phyloP scores from a whole-genome alignment of 2,888 invertebrate genomes.

The Philereme transversata region DNA sequence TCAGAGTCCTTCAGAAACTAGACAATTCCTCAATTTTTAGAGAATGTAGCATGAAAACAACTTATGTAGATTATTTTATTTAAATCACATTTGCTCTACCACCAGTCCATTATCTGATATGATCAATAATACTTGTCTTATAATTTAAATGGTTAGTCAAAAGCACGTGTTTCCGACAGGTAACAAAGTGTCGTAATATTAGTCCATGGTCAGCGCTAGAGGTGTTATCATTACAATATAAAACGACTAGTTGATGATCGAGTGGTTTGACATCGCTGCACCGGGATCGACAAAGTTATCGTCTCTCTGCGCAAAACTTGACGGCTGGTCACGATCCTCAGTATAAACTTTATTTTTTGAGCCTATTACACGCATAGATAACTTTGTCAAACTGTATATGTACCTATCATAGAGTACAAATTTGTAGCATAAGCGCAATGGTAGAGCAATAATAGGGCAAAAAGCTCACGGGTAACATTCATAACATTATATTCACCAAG shows the following conservation, averaged over 20 bases:
- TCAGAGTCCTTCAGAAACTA: no score
- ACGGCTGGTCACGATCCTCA: conserved; percentile 22
- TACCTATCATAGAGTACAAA: conserved; percentile 11
- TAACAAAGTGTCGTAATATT: conserved; percentile 69
- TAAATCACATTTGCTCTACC: no score
- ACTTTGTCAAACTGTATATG: conserved; percentile 19
- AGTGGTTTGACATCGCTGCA: conserved; percentile 51
- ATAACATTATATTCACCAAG: no score
- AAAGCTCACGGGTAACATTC: no score
- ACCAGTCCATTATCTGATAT: no score
- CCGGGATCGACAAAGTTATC: conserved; percentile 36
- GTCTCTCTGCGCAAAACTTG: conserved; percentile 19
- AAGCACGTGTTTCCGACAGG: conserved; percentile 57
- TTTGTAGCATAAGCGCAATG: background rate
- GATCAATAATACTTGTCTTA: background rate
- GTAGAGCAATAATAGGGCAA: no score
- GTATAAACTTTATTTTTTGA: conserved; percentile 18
- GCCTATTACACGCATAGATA: conserved; percentile 18
- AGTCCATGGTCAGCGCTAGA: conserved; percentile 44
- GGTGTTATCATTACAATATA: conserved; percentile 66
- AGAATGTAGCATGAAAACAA: no score
- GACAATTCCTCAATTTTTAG: no score
- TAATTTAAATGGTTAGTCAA: conserved; percentile 33
- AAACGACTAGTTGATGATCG: conserved; percentile 71
- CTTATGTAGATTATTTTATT: no score